These are phyloP conservation scores for Strigamia transsilvanica DNA, from an alignment of 2,888 invertebrate genomes.

Conservation along the genomic window DNA sequence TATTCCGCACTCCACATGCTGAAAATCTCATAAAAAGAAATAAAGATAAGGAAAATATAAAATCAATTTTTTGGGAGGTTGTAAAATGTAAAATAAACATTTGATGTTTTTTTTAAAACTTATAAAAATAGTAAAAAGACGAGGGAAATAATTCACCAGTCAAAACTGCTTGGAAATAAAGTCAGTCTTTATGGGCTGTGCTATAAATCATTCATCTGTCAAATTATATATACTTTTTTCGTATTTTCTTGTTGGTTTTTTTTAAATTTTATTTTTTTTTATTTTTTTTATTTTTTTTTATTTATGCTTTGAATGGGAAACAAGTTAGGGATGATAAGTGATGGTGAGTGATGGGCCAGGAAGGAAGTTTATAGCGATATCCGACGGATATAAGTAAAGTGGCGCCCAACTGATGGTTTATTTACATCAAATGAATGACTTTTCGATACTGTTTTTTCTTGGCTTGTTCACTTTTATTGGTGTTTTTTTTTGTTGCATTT, in stretches of 20 bases:
- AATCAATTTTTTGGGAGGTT: background rate
- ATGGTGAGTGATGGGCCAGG: constrained; percentile 10
- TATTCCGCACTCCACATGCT: constrained; percentile 7
- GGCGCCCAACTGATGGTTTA: background rate
- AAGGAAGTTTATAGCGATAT: constrained; percentile 5
- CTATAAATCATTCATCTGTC: constrained; percentile 9
- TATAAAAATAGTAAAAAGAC: background rate
- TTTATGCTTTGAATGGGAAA: background rate
- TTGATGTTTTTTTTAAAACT: constrained; percentile 3
- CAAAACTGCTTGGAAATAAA: background rate
- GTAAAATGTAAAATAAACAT: constrained; percentile 21
- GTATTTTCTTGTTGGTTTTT: background rate
- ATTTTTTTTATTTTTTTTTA: background rate
- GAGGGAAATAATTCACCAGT: background rate
- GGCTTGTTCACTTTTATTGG: background rate
- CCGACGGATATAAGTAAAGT: background rate
- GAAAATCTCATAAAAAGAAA: constrained; percentile 4
- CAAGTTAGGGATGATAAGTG: background rate
- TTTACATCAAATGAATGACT: background rate
- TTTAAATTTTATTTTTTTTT: background rate
- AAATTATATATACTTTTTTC: background rate
- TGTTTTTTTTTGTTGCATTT: background rate
- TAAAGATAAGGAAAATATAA: background rate
- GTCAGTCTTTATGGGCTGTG: background rate
- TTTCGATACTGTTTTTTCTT: background rate